phyloP scores from a whole-genome alignment of 2,888 invertebrate genomes.

The Amphimallon solstitiale region DNA sequence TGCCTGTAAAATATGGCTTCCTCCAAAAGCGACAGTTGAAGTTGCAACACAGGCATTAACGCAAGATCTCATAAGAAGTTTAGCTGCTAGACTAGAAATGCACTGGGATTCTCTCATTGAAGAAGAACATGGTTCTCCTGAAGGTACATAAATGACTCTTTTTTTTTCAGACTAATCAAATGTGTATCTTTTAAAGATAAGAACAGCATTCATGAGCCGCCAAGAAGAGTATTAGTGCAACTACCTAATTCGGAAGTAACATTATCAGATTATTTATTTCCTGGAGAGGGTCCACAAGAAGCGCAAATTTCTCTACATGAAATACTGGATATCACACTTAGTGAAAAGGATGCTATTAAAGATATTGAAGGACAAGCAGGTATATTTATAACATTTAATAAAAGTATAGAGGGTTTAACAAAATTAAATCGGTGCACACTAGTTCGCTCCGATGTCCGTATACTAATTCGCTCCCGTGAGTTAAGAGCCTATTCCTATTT shows the following conservation, averaged over 20 bases:
- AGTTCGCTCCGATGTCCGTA: too few relatives aligned
- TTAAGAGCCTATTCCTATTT: too few relatives aligned
- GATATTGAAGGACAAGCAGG: constrained; percentile 85
- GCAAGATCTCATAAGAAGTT: constrained; percentile 85
- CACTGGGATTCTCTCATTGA: constrained; percentile 93
- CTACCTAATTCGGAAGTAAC: constrained; percentile 72
- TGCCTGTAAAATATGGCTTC: constrained; percentile 80
- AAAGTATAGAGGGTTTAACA: too few relatives aligned
- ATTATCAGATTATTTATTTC: constrained; percentile 90
- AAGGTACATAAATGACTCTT: constrained; percentile 65
- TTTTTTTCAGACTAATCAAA: background rate
- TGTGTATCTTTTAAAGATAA: constrained; percentile 66
- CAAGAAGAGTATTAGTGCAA: constrained; percentile 84
- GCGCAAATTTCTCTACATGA: constrained; percentile 84
- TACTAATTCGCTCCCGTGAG: too few relatives aligned
- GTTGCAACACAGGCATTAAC: constrained; percentile 80
- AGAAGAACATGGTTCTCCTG: constrained; percentile 76
- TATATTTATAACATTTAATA: constrained; percentile 51
- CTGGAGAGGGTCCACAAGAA: constrained; percentile 87
- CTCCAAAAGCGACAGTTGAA: constrained; percentile 77
- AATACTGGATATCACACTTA: constrained; percentile 79
- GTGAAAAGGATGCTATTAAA: constrained; percentile 74
- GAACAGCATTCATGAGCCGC: constrained; percentile 88
- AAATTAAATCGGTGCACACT: too few relatives aligned
- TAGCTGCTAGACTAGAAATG: constrained; percentile 87